phyloP scores from a whole-genome alignment of 2,113 vertebrate genomes.

The Phrynocephalus versicolor region DNA sequence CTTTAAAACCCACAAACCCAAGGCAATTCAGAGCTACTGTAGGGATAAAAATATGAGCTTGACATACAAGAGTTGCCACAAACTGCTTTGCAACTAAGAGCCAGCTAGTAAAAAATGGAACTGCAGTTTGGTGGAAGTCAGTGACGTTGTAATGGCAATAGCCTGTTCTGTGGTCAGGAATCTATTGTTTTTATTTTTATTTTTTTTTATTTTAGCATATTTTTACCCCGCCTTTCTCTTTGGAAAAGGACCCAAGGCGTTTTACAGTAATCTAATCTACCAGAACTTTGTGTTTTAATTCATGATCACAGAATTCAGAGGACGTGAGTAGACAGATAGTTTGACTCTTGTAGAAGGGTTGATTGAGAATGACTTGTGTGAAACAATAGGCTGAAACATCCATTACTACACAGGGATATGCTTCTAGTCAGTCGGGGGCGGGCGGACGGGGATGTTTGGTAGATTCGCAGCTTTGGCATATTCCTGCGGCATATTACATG shows the following conservation, averaged over 20 bases:
- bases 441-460: too few relatives aligned
- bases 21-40: conserved; percentile 64
- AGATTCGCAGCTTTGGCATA: not conserved
- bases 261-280: too few relatives aligned
- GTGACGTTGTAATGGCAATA: conserved; percentile 8
- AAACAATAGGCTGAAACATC: not conserved
- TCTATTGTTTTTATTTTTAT: too few relatives aligned
- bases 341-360: not conserved
- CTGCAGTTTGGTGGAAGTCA: conserved; percentile 38
- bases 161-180: not conserved
- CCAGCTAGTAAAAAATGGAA: conserved; percentile 46
- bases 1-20: conserved; percentile 65
- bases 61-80: conserved; percentile 52
- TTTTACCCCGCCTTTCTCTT: too few relatives aligned
- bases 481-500: not conserved
- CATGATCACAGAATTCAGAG: conserved; percentile 20
- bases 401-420: not conserved
- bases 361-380: not conserved
- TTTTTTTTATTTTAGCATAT: too few relatives aligned
- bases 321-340: not conserved
- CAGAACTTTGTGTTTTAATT: conserved; percentile 28
- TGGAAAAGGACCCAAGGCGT: too few relatives aligned
- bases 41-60: conserved; percentile 56
- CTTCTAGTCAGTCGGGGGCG: not conserved
- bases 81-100: conserved; percentile 38